Conservation (phyloP, 1,140 invertebrate genomes). For the Cardiocondyla obscurior region DNA sequence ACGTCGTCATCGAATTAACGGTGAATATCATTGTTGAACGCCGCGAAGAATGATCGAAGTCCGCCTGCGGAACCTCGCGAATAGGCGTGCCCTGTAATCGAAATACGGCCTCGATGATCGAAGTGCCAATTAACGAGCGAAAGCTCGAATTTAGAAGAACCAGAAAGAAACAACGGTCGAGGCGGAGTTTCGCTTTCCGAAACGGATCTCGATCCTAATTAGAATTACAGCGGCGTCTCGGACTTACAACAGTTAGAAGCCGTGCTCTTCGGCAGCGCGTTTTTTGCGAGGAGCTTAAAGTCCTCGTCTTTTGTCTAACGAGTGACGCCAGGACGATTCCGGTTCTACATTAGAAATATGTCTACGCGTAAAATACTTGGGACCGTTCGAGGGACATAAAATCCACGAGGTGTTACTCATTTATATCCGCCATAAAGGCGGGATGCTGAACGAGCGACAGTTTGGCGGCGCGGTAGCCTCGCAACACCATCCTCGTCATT, state of each 20-base stretch:
- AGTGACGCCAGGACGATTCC: not conserved
- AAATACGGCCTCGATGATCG: not conserved
- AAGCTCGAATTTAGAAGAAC: not conserved
- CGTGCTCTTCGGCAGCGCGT: not conserved
- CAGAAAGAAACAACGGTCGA: too few relatives aligned
- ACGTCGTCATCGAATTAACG: constrained; percentile 72
- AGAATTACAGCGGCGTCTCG: not conserved
- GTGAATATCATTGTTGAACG: constrained; percentile 72
- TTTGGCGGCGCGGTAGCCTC: constrained; percentile 29
- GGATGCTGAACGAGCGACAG: not conserved
- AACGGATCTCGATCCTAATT: too few relatives aligned
- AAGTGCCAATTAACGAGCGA: not conserved
- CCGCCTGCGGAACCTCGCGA: not conserved
- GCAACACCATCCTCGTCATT: constrained; percentile 56
- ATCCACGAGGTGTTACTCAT: constrained; percentile 1
- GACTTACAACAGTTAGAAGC: not conserved
- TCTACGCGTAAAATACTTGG: not conserved
- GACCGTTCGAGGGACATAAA: not conserved
- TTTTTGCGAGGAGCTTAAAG: not conserved
- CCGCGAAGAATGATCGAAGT: constrained; percentile 45
- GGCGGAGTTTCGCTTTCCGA: not conserved
- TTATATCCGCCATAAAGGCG: constrained; percentile 37
- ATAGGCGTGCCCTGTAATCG: not conserved
- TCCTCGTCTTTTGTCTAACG: not conserved
- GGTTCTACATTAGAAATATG: not conserved